Evolutionary conservation across 2,113 vertebrate genomes (phyloP).

Genomic region (Oreochromis aureus): DNA sequence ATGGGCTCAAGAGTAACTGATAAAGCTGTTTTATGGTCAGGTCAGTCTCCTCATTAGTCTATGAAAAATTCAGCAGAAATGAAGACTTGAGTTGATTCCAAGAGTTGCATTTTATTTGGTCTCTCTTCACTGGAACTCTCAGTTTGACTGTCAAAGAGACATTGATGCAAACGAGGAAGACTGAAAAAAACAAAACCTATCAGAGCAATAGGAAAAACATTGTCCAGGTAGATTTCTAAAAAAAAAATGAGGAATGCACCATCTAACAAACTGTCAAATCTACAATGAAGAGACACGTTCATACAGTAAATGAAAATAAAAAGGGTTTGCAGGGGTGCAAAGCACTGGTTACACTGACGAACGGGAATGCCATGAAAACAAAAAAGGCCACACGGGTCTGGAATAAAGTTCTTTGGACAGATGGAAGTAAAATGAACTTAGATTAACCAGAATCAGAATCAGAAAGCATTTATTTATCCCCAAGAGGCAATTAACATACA

Average conservation of each 20-base stretch:
- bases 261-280: background rate
- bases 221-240: background rate
- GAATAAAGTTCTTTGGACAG: background rate
- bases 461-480: too few relatives aligned
- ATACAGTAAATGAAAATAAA: background rate
- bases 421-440: background rate
- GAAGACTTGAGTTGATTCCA: background rate
- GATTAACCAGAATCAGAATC: background rate
- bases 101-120: background rate
- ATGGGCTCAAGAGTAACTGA: background rate
- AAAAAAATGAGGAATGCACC: too few relatives aligned
- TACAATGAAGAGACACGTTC: background rate
- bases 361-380: background rate
- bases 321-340: background rate
- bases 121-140: background rate
- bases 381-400: background rate
- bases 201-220: background rate
- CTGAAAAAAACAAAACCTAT: background rate
- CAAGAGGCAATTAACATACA: too few relatives aligned
- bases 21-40: background rate
- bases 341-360: background rate
- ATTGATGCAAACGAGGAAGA: background rate
- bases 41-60: background rate
- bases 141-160: background rate
- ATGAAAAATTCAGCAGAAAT: background rate